Base-by-base conservation (phyloP, 2,113 vertebrate species). In the Microtus pennsylvanicus region DNA sequence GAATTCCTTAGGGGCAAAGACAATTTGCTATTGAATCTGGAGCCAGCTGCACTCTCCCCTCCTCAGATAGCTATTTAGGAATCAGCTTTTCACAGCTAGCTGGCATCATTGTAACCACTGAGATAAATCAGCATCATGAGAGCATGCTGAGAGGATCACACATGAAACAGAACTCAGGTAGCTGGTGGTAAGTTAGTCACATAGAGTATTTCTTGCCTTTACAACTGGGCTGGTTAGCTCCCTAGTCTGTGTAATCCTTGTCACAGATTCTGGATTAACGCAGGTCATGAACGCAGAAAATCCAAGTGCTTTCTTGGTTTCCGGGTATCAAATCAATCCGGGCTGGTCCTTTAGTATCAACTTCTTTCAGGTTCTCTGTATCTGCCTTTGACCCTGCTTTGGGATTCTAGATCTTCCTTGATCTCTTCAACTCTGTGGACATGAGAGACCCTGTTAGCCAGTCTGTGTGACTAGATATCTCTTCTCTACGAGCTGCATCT, bases 101-200 rank as follows among this genome's bases (percentile, higher is more conserved):
- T 92, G 63, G 52, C 50, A 82, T 87, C 24, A 42, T 24, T 65
- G 3, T 75, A 92, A 87, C 74, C 87, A 69, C 35, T 82, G 55
- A 90, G 90, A 80, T 69, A 81, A 96, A 72, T 0, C 33, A 83
- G 5, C 22, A 1, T 87, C 42, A 4, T 72, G 87, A 76, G 55
- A 78, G 35, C 17, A 78, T 92, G 72, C 69, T 78, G 74, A 90
- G 74, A 90, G 50, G 70, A 58, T 95, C 30, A 50, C 1, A 17
- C 76, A 65, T 86, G 50, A 95, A 95, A 67, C 45, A 93, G 45
- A 95, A 63, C 87, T 95, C 55, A 93, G 90, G 58, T 75, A 69
- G 85, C 52, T 21, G 72, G 26, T 69, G 58, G 45, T 28, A 81
- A 95, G 28, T 55, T 93, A 55, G 11, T 94, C 35, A 83, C 52